Evolutionary conservation across 2,888 invertebrate species (phyloP), one percentile per base, ranked within the genome.

Genomic region (Nemoura dubitans): DNA sequence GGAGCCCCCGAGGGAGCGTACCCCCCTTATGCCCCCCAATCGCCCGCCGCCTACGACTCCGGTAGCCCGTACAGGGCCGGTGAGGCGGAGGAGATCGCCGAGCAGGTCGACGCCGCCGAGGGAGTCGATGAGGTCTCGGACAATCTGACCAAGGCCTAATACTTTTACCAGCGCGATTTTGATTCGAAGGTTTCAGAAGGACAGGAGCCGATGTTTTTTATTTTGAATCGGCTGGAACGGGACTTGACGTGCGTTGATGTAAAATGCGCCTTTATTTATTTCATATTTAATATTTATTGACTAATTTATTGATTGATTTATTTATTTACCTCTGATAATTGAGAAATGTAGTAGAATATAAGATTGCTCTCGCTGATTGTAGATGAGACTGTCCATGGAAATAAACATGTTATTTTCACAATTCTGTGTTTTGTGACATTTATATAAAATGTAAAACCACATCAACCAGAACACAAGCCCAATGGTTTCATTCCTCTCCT

Each of bases 71-170:
- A 59, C 59, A 59, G 76, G 28, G 59, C 6, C 3, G 84, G 26
- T 6, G 84, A 84, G 28, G 59, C 6, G 3, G 84, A 16, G 3
- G 84, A 84, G 28, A 76, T 84, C 84, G 84, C 3, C 16, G 59
- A 84, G n/a, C 84, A 84, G 43, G 84, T 59, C 21, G 84, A 84
- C 25, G 84, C 84, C 14, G 26, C 28, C 16, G 76, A 84, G 29
- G 25, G n/a, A 7, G 76, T 76, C 21, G 84, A 84, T n/a, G 59
- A 25, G 5, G 76, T 84, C 25, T 76, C 76, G 2, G 84, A 84
- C 27, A 76, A 84, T 14, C 26, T 83, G 21, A 26, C 83, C 36
- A 42, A 83, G 83, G 83, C 42, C 14, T 83, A 83, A 42, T 3
- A 36, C 10, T 6, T 6, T 10, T 3, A 10, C 36, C 36, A 10